A percentile compares a stretch with the other conserved stretches of the same genome.
phyloP scores from a whole-genome alignment of 2,888 invertebrate genomes.

The Agrochola macilenta region DNA sequence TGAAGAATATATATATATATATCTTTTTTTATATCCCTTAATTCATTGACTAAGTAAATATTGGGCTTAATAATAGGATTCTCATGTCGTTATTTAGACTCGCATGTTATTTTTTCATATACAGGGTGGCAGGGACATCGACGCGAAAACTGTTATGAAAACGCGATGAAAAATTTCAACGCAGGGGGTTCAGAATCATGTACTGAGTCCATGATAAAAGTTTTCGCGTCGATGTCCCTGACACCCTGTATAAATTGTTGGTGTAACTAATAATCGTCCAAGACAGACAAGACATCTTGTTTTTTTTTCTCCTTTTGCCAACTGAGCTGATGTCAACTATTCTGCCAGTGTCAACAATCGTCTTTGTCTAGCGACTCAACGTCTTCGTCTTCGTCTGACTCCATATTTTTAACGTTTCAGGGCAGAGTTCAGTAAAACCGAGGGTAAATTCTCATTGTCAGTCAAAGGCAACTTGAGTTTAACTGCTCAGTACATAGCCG shows the following conservation, averaged over 20 bases:
- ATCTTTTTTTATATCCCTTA: neutral
- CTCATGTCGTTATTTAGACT: neutral
- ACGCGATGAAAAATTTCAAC: too few relatives aligned
- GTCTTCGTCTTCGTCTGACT: neutral
- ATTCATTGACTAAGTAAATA: neutral
- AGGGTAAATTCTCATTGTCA: conserved; percentile 77
- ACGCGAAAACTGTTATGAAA: too few relatives aligned
- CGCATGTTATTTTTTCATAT: neutral
- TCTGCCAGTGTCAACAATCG: too few relatives aligned
- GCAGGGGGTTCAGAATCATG: too few relatives aligned
- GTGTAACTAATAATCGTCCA: neutral
- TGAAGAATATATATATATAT: too few relatives aligned
- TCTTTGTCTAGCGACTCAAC: neutral
- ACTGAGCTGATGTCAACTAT: too few relatives aligned
- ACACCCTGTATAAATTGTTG: neutral
- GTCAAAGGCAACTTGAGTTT: conserved; percentile 83
- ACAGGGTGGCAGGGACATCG: too few relatives aligned
- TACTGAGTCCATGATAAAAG: too few relatives aligned
- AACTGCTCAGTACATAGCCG: conserved; percentile 85
- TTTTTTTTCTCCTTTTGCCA: too few relatives aligned
- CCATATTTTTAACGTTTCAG: conserved; percentile 71
- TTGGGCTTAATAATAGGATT: neutral
- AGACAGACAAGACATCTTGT: neutral
- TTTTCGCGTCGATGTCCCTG: too few relatives aligned
- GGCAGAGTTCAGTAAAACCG: conserved; percentile 73